Base-by-base conservation (phyloP, 2,888 invertebrate species). In the Adelognathus sp. region DNA sequence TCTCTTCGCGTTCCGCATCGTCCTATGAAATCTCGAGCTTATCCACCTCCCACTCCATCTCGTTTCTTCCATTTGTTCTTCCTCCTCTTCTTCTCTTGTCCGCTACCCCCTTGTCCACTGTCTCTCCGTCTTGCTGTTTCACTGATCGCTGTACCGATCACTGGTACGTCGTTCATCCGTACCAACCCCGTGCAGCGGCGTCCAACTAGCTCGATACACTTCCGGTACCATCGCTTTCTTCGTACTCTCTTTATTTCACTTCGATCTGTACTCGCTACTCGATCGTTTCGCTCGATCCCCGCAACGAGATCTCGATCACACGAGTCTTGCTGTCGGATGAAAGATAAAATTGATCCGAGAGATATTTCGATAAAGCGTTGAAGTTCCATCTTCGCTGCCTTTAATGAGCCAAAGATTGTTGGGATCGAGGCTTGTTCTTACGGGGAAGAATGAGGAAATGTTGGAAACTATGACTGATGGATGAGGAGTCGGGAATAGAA, bases 1-100 rank as follows among this genome's bases (percentile, higher is more conserved):
- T 86, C 86, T 84, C 80, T 76, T 76, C 66, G 77, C 80, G 80
- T 76, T 76, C 27, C 44, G 63, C n/a, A n/a, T 66, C 73, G 67
- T 76, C 79, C 76, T 64, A 76, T 60, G 72, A 79, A 75, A 71
- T 79, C 79, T 80, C 83, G 76, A 63, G 41, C 72, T 71, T 79
- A 61, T 72, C 56, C 79, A 73, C 76, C 70, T 76, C 67, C 74
- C 67, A 77, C 64, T 72, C 56, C 79, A 73, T 75, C 70, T 76
- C 67, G 72, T 46, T 76, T 69, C 50, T 72, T 21, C 50, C 33
- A 75, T 73, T 41, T 56, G 39, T 31, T 61, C 14, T 56, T 6
- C 36, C 14, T 58, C 61, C 54, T 67, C 52, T 14, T 31, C 58
- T 9, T 58, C 73, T 69, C 56, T 44, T 41, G 29, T 60, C 58